A percentile compares a stretch with the other conserved stretches of the same genome.
phyloP scores from a whole-genome alignment of 2,888 invertebrate genomes.

The Malthinus seriepunctatus region DNA sequence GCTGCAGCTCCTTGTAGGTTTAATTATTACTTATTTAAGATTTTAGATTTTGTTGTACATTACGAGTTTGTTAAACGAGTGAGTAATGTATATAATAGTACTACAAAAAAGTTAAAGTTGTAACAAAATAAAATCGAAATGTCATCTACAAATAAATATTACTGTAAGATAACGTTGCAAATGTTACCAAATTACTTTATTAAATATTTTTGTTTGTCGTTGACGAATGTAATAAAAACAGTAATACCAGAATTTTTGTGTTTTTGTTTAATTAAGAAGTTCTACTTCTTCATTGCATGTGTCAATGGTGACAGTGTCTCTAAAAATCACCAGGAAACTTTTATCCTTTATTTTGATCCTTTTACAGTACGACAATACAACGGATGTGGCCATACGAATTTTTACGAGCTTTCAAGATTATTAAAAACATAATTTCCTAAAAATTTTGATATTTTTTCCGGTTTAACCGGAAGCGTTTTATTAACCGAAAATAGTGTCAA shows the following conservation, averaged over 20 bases:
- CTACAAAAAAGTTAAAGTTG: constrained; percentile 1
- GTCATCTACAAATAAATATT: constrained; percentile 5
- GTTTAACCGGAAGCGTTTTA: too few species aligned
- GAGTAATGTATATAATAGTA: constrained; percentile 14
- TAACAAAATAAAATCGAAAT: constrained; percentile 3
- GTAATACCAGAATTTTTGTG: constrained; percentile 6
- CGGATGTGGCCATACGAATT: too few species aligned
- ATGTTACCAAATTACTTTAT: constrained; percentile 26
- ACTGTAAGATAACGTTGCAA: constrained; percentile 23
- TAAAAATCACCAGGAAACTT: too few species aligned
- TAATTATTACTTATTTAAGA: constrained; percentile 20
- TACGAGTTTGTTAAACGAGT: constrained; percentile 4
- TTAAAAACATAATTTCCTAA: too few species aligned
- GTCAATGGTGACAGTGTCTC: too few species aligned
- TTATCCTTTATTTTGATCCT: too few species aligned
- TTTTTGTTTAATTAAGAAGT: not conserved
- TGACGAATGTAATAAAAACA: constrained; percentile 17
- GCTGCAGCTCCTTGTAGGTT: constrained; percentile 33
- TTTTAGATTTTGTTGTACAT: constrained; percentile 23
- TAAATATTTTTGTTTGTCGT: constrained; percentile 20
- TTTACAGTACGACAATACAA: too few species aligned
- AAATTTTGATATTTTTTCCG: too few species aligned
- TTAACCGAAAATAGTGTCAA: too few species aligned
- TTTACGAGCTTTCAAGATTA: too few species aligned
- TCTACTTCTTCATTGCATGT: too few species aligned